phyloP scores from a whole-genome alignment of 1,140 invertebrate species.

The Sipha flava region DNA sequence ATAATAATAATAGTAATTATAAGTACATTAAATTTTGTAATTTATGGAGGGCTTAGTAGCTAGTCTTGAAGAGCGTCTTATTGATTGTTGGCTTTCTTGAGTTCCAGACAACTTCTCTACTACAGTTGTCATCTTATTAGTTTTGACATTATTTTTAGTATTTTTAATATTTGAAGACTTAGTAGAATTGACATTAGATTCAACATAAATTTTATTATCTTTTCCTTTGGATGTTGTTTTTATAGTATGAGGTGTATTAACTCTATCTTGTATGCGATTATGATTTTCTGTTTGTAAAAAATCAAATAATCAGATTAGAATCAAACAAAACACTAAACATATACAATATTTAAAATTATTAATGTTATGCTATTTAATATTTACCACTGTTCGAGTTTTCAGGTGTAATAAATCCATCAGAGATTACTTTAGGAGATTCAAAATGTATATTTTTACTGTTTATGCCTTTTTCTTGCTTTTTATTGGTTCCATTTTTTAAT shows the following conservation, averaged over 20 bases:
- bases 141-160: not conserved
- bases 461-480: not conserved
- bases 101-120: not conserved
- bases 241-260: not conserved
- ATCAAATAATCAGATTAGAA: too few relatives aligned
- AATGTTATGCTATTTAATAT: not conserved
- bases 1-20: too few relatives aligned
- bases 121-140: not conserved
- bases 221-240: not conserved
- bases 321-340: too few relatives aligned
- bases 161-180: too few relatives aligned
- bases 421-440: not conserved
- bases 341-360: too few relatives aligned
- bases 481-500: not conserved
- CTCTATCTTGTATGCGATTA: not conserved
- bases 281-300: not conserved
- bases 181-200: not conserved
- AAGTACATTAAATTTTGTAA: too few relatives aligned
- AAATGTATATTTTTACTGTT: constrained; percentile 1
- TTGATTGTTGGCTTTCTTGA: not conserved
- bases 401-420: not conserved
- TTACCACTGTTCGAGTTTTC: constrained; percentile 6
- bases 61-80: constrained; percentile 1
- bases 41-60: not conserved
- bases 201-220: not conserved